phyloP scores from a whole-genome alignment of 1,140 invertebrate species.

The Ectropis grisescens region DNA sequence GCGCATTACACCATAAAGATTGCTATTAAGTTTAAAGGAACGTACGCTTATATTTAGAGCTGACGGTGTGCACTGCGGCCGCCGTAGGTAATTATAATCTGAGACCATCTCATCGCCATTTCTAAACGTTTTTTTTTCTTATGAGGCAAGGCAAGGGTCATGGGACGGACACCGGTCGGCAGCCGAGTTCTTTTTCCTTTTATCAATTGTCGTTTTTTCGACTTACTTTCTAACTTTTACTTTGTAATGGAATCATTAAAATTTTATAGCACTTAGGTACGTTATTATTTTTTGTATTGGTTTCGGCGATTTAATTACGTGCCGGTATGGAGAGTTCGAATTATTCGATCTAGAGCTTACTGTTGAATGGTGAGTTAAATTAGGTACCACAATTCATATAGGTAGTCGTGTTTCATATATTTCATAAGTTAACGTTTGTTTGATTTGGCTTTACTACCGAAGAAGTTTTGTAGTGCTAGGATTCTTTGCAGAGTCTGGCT shows the following conservation, averaged over 20 bases:
- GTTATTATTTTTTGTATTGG: constrained; percentile 14
- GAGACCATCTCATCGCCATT: constrained; percentile 37
- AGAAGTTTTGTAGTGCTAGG: no score
- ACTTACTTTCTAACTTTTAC: constrained; percentile 49
- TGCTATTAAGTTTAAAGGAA: constrained; percentile 59
- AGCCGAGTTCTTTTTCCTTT: constrained; percentile 16
- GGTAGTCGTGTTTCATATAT: no score
- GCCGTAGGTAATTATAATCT: constrained; percentile 45
- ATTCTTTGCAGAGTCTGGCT: no score
- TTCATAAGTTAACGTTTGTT: no score
- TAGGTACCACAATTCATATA: no score
- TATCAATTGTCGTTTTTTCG: constrained; percentile 39
- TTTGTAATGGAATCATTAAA: constrained; percentile 26
- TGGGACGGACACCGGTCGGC: constrained; percentile 14
- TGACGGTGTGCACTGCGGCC: constrained; percentile 46
- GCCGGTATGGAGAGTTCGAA: background rate
- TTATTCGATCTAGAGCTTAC: no score
- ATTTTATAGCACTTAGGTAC: constrained; percentile 8
- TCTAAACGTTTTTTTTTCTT: constrained; percentile 30
- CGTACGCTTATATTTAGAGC: constrained; percentile 45
- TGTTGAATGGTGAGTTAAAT: no score
- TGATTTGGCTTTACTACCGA: no score
- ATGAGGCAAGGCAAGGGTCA: constrained; percentile 46
- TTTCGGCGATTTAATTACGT: constrained; percentile 1
- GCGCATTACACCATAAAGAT: constrained; percentile 58